Conservation (phyloP, 2,113 vertebrate species). For the Rhadina sibilatrix region DNA sequence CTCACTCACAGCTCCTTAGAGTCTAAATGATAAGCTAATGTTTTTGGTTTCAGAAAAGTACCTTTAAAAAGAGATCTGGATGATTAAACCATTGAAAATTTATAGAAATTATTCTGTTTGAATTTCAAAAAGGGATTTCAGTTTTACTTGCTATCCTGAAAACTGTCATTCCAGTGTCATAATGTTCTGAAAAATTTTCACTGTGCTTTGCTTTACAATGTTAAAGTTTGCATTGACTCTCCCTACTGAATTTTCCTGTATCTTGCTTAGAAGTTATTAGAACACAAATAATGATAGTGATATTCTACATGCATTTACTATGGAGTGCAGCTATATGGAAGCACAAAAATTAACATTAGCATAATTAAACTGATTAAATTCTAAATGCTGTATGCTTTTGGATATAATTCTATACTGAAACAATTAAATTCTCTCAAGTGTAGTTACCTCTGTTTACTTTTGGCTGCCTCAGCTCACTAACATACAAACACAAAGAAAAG, state of each 20-base stretch:
- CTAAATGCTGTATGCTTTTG: neutral
- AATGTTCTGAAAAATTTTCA: neutral
- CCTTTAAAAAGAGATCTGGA: neutral
- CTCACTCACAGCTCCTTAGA: neutral
- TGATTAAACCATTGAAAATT: neutral
- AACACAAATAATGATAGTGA: neutral
- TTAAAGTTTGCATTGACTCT: neutral
- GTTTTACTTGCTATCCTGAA: neutral
- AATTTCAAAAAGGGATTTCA: neutral
- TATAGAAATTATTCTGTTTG: neutral
- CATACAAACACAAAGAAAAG: neutral
- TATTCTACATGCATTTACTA: neutral
- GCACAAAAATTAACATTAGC: neutral
- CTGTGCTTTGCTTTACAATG: rapidly evolving
- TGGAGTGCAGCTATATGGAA: neutral
- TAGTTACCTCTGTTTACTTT: neutral
- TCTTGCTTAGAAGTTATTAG: neutral
- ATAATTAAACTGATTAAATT: neutral
- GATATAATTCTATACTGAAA: neutral
- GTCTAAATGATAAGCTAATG: neutral
- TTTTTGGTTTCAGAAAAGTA: neutral
- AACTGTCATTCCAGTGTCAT: neutral
- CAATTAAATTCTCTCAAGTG: neutral
- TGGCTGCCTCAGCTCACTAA: neutral
- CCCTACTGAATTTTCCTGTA: neutral